Conservation (phyloP, 2,113 vertebrate genomes). For the Tachuris rubrigastra region DNA sequence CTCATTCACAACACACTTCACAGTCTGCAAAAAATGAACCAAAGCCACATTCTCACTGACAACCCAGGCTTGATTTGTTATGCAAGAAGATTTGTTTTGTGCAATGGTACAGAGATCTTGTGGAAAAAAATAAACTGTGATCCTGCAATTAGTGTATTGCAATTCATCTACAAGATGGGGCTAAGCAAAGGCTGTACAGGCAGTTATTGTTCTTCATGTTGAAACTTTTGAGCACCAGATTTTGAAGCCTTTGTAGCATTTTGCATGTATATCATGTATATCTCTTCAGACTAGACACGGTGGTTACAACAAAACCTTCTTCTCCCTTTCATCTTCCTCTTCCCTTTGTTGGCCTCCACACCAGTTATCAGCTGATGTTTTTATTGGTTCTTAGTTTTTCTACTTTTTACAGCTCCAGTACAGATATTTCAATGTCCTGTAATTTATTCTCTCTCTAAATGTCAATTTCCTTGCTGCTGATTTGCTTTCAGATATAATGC, state of each 20-base stretch:
- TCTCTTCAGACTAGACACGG: background rate
- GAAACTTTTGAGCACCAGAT: background rate
- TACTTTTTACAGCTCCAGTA: conserved; percentile 28
- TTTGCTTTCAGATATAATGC: conserved; percentile 63
- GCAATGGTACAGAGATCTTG: background rate
- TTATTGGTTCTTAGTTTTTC: background rate
- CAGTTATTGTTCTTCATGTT: background rate
- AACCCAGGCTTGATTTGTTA: fast-evolving
- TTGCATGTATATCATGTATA: background rate
- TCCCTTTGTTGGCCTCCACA: background rate
- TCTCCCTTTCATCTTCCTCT: background rate
- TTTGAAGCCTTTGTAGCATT: background rate
- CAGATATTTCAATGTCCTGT: conserved; percentile 49
- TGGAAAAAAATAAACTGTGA: background rate
- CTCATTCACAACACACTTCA: background rate
- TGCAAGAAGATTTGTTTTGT: background rate
- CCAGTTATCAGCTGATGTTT: background rate
- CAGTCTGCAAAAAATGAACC: background rate
- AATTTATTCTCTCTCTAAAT: conserved; percentile 65
- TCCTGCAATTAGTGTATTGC: background rate
- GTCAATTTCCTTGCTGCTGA: conserved; percentile 39
- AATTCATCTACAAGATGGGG: background rate
- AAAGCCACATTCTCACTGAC: background rate
- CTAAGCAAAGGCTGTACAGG: background rate
- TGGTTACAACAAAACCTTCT: background rate